A percentile compares a stretch with the other conserved stretches of the same genome.
These are phyloP conservation scores for Tetranychus truncatus DNA, from an alignment of 2,888 invertebrate genomes.

Conservation along the genomic window DNA sequence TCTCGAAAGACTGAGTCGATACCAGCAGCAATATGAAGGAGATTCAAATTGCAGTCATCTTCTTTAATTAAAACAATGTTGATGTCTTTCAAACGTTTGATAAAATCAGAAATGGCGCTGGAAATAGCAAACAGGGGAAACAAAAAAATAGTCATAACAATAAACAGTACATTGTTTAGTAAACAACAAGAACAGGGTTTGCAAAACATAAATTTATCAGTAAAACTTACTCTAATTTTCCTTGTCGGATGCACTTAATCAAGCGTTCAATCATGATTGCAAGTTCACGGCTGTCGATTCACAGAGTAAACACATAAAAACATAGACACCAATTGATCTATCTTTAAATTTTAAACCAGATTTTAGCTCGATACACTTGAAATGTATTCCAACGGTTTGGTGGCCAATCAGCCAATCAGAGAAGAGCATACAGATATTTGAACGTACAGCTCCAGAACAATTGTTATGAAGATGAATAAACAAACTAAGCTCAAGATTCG, in stretches of 20 bases:
- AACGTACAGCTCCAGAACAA: not conserved
- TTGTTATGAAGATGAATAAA: too few relatives aligned
- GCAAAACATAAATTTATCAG: too few relatives aligned
- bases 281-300: not conserved
- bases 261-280: not conserved
- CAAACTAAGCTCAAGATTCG: too few relatives aligned
- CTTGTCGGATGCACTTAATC: not conserved
- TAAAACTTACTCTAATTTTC: too few relatives aligned
- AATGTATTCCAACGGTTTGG: not conserved
- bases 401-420: not conserved
- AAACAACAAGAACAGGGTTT: too few relatives aligned
- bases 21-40: slow-evolving; percentile 15
- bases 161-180: not conserved
- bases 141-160: not conserved
- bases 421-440: not conserved
- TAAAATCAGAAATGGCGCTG: not conserved
- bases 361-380: not conserved
- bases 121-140: not conserved
- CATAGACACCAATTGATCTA: too few relatives aligned
- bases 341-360: not conserved
- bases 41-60: slow-evolving; percentile 17
- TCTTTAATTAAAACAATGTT: slow-evolving; percentile 11
- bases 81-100: not conserved
- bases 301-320: too few relatives aligned
- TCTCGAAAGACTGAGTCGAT: not conserved